Base-by-base conservation (phyloP, 2,113 vertebrate genomes). In the Ochotona princeps region DNA sequence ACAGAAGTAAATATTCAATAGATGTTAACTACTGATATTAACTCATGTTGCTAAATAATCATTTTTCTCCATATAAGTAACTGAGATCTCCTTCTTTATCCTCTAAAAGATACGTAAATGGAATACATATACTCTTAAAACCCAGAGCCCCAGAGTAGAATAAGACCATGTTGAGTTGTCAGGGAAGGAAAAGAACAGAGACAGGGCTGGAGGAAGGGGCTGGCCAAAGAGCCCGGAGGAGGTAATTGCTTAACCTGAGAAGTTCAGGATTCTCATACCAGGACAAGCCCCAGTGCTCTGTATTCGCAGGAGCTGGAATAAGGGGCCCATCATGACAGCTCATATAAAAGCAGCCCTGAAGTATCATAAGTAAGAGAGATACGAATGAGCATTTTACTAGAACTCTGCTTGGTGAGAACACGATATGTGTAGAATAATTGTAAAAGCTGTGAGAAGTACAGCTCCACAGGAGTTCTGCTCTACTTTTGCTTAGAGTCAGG, bases 11-110 rank as follows among this genome's bases (percentile, higher is more conserved):
- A 32, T 83, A 74, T 18, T 88, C 60, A 79, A 78, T 57, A 93
- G 83, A 67, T 82, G 78, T 49, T 87, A 81, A 38, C 28, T 66
- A 44, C 44, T 57, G 57, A 30, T 87, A 80, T 60, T 75, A 92
- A 92, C 18, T 61, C 23, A 66, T 67, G 28, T 32, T 90, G 32
- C 81, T 81, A 88, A 60, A 90, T 18, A 91, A 89, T 51, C 51
- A 54, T 73, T 51, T 86, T 82, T 73, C 8, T 72, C 38, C 57
- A 93, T 6, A 26, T 74, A 69, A 87, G 17, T 79, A 90, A 90
- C 7, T 23, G 69, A 82, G 32, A 32, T 83, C 23, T 83, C 38
- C 18, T 81, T 70, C 9, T 21, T 14, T 23, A 15, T 14, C 10
- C 21, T 2, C 63, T 2, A 73, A 75, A 32, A 28, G 30, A 63